phyloP scores from a whole-genome alignment of 2,797 vertebrate species.

The Parambassis ranga region DNA sequence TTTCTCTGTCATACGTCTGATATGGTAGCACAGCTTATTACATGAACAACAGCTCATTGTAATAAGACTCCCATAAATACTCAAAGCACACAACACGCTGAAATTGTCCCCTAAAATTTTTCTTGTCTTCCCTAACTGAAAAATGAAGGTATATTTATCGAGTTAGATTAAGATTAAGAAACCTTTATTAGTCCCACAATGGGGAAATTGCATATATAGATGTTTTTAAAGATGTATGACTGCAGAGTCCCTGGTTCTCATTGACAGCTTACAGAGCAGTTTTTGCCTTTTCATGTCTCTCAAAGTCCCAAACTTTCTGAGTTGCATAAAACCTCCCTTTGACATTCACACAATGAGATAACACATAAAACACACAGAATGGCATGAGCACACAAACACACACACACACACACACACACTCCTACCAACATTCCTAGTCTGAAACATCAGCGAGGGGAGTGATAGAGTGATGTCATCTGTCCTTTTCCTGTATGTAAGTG shows the following conservation, averaged over 20 bases:
- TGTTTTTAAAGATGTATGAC: neutral
- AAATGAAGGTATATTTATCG: too few species aligned
- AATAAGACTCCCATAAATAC: too few species aligned
- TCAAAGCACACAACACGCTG: too few species aligned
- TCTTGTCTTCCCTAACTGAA: too few species aligned
- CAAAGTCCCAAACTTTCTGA: neutral
- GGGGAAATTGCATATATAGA: too few species aligned
- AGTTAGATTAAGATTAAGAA: too few species aligned
- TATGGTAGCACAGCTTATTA: too few species aligned
- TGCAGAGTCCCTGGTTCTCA: neutral
- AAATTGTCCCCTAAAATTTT: too few species aligned
- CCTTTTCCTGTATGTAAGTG: constrained; percentile 32
- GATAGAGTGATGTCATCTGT: constrained; percentile 61
- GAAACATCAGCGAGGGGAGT: constrained; percentile 35
- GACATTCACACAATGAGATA: constrained; percentile 12
- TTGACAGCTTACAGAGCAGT: neutral
- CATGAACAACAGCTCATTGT: too few species aligned
- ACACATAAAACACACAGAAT: neutral
- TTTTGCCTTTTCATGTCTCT: neutral
- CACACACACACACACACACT: constrained; percentile 8
- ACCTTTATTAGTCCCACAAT: too few species aligned
- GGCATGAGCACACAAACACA: neutral
- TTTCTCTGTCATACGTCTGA: neutral
- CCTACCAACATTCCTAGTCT: constrained; percentile 44
- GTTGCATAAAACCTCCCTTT: constrained; percentile 19